phyloP scores from a whole-genome alignment of 2,888 invertebrate genomes.

The Tholera decimalis region DNA sequence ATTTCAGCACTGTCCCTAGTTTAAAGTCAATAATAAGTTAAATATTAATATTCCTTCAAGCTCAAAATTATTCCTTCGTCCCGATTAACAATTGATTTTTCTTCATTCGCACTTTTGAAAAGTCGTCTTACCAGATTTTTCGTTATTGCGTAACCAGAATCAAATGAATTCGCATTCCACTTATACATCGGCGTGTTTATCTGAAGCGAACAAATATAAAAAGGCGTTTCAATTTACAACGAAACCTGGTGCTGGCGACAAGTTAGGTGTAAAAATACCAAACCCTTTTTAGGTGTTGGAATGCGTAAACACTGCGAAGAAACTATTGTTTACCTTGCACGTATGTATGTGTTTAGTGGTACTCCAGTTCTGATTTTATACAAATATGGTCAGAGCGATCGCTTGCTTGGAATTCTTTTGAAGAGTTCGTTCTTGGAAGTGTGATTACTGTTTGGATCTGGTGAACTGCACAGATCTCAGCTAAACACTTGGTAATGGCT shows the following conservation, averaged over 20 bases:
- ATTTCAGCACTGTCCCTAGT: not conserved
- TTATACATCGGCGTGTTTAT: slow-evolving; percentile 23
- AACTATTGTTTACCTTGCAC: slow-evolving; percentile 61
- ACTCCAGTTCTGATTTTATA: slow-evolving; percentile 40
- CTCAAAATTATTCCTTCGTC: not conserved
- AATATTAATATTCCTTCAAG: not conserved
- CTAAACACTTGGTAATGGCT: not conserved
- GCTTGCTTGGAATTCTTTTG: slow-evolving; percentile 28
- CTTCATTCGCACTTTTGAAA: slow-evolving; percentile 6
- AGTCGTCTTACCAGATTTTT: slow-evolving; percentile 6
- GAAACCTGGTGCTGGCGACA: slow-evolving; percentile 49
- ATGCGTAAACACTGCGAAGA: slow-evolving; percentile 66
- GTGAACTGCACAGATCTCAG: not conserved
- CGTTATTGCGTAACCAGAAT: slow-evolving; percentile 43
- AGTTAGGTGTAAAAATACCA: slow-evolving; percentile 65
- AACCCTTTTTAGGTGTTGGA: slow-evolving; percentile 63
- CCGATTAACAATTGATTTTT: not conserved
- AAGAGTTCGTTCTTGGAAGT: slow-evolving; percentile 14
- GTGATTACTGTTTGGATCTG: not conserved
- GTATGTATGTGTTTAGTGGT: slow-evolving; percentile 35
- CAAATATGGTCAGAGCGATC: slow-evolving; percentile 29
- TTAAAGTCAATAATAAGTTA: not conserved
- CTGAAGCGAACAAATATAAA: slow-evolving; percentile 50
- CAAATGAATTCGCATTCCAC: slow-evolving; percentile 44
- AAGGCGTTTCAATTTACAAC: slow-evolving; percentile 44